A percentile compares a stretch with the other conserved stretches of the same genome.
Conservation (phyloP, 2,113 vertebrate species). For the Myotis brandtii region DNA sequence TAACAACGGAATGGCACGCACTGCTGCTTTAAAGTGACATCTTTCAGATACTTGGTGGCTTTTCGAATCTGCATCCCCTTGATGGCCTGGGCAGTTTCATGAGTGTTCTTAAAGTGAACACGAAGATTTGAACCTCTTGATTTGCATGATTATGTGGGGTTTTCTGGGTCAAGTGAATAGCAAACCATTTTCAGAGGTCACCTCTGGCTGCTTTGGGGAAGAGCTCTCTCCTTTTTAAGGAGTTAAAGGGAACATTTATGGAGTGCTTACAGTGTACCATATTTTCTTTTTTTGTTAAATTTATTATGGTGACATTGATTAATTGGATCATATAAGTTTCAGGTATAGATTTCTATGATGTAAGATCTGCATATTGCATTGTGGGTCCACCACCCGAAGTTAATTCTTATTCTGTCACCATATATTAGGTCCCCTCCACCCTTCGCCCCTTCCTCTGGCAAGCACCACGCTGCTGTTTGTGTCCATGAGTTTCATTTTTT, state of each 20-base stretch:
- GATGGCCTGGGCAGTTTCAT: too few relatives aligned
- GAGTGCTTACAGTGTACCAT: background rate
- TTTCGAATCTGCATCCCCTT: too few relatives aligned
- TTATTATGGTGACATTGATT: background rate
- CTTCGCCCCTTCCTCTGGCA: background rate
- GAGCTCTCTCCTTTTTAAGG: background rate
- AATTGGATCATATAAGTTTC: background rate
- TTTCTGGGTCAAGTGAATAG: too few relatives aligned
- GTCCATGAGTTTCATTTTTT: background rate
- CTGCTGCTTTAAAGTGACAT: too few relatives aligned
- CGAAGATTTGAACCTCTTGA: too few relatives aligned
- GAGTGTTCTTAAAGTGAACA: too few relatives aligned
- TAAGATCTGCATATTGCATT: background rate
- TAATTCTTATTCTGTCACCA: background rate
- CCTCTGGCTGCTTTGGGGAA: too few relatives aligned
- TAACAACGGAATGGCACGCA: too few relatives aligned
- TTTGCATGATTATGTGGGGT: too few relatives aligned
- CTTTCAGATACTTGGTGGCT: too few relatives aligned
- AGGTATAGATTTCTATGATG: background rate
- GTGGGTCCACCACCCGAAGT: background rate
- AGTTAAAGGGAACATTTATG: background rate
- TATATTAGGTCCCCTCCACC: background rate
- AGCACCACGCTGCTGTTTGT: background rate
- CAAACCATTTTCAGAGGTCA: too few relatives aligned
- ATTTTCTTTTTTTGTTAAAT: background rate